These are phyloP conservation scores for Aspiorhynchus laticeps DNA, from an alignment of 2,113 vertebrate species.

Conservation along the genomic window DNA sequence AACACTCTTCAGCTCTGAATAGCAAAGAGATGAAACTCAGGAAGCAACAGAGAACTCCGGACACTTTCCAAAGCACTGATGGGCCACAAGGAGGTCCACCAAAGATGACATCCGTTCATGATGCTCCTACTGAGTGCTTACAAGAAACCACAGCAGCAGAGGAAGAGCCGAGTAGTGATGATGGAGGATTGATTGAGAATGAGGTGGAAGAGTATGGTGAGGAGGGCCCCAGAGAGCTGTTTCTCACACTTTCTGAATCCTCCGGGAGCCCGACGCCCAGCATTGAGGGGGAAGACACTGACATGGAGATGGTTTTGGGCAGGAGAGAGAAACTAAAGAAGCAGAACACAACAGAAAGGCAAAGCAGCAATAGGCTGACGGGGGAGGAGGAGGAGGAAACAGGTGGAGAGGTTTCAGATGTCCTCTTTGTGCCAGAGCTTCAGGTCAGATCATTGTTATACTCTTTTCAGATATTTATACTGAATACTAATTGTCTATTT, in stretches of 20 bases:
- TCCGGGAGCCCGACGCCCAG: conserved; percentile 54
- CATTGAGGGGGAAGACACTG: conserved; percentile 21
- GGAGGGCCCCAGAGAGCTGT: conserved; percentile 17
- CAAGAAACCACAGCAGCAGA: not conserved
- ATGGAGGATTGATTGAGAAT: conserved; percentile 20
- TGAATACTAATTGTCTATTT: too few relatives aligned
- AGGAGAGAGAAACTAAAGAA: not conserved
- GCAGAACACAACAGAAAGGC: not conserved
- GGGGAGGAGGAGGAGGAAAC: conserved; percentile 62
- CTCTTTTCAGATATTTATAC: not conserved
- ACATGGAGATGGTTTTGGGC: conserved; percentile 11
- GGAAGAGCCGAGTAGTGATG: conserved; percentile 11
- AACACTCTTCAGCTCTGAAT: not conserved
- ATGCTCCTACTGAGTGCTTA: not conserved
- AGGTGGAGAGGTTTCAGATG: conserved; percentile 77
- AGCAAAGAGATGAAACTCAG: not conserved
- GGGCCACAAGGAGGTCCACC: not conserved
- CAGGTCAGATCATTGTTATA: conserved; percentile 72
- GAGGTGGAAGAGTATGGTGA: conserved; percentile 30
- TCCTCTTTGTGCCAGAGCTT: conserved; percentile 78
- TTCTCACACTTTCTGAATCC: conserved; percentile 61
- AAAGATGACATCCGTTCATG: not conserved
- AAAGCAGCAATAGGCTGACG: not conserved
- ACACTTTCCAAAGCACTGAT: not conserved
- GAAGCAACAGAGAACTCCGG: not conserved